These are phyloP conservation scores for Lasioglossum vierecki DNA, from an alignment of 2,888 invertebrate genomes.

Conservation along the genomic window DNA sequence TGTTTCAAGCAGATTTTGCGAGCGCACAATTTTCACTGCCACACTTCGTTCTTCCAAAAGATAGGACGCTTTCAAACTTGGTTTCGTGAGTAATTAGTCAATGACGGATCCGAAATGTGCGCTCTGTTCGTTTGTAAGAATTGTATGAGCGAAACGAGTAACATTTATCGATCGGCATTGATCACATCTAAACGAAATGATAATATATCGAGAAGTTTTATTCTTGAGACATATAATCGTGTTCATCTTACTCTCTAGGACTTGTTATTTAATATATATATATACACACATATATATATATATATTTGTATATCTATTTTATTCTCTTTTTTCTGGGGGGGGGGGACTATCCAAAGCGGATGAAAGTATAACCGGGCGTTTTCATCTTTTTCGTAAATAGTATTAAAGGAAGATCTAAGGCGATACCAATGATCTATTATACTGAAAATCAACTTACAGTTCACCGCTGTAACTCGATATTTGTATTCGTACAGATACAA, in stretches of 20 bases:
- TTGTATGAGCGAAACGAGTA: not conserved
- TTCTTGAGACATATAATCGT: conserved; percentile 52
- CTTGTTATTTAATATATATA: conserved; percentile 42
- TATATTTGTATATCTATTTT: conserved; percentile 22
- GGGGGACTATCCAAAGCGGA: conserved; percentile 12
- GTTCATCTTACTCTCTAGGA: conserved; percentile 49
- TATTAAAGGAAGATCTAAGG: conserved; percentile 35
- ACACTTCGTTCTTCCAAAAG: conserved; percentile 28
- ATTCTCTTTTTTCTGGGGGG: conserved; percentile 19
- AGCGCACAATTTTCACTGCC: conserved; percentile 38
- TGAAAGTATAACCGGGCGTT: conserved; percentile 11
- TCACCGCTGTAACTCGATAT: conserved; percentile 25
- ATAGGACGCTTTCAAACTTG: conserved; percentile 1
- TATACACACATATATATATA: too few relatives aligned
- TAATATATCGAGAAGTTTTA: conserved; percentile 55
- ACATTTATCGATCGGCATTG: conserved; percentile 12
- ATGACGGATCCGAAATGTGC: conserved; percentile 18
- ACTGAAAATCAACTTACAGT: conserved; percentile 27
- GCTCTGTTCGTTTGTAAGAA: not conserved
- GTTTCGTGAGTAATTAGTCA: not conserved
- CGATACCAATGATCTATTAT: conserved; percentile 57
- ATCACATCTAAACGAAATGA: conserved; percentile 2
- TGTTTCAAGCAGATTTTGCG: conserved; percentile 3
- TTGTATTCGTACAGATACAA: conserved; percentile 13
- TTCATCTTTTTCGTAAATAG: conserved; percentile 16